Evolutionary conservation across 2,797 vertebrate genomes (phyloP), one percentile per base, ranked within the genome.

Genomic region (Molossus alvarezi): DNA sequence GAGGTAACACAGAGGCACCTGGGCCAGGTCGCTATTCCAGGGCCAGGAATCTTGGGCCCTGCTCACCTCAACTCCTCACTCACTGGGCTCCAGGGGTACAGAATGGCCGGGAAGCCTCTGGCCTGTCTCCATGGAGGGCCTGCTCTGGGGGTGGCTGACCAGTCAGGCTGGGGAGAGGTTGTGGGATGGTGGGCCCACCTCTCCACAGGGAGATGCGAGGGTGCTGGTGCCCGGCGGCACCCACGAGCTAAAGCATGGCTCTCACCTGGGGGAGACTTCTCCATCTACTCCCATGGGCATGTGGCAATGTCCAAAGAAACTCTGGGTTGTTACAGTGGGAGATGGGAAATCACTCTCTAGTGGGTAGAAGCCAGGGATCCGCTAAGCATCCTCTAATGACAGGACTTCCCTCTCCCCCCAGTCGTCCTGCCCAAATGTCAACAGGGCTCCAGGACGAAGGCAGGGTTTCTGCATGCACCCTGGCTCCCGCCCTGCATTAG

Each of bases 401-500:
- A 69, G 64, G 33, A 51, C 62, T 51, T 1, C 0, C 18, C 27
- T 53, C 17, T 11, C 71, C 41, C 25, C 2, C 48, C n/a, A n/a
- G 6, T 20, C 2, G 0, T 55, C 45, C 69, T 9, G 45, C 21
- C 41, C 65, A 2, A 23, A 60, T 9, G 71, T 55, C 79, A 11
- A 8, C 3, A 37, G 58, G 37, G 37, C 62, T 48, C 6, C 9
- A 48, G 53, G 45, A 23, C 0, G 10, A 71, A 69, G 33, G 75
- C 37, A 18, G 87, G 11, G 75, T 21, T n/a, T 77, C 62, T 2
- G 23, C n/a, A 2, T 1, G 58, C 58, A 33, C n/a, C 21, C 9
- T 0, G 12, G 45, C 25, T 67, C 67, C 65, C 2, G 0, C n/a
- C 25, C 25, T 41, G 48, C 57, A 5, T 20, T 4, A 3, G 48